Base-by-base conservation (phyloP, 2,113 vertebrate genomes). In the Prunella fulvescens region DNA sequence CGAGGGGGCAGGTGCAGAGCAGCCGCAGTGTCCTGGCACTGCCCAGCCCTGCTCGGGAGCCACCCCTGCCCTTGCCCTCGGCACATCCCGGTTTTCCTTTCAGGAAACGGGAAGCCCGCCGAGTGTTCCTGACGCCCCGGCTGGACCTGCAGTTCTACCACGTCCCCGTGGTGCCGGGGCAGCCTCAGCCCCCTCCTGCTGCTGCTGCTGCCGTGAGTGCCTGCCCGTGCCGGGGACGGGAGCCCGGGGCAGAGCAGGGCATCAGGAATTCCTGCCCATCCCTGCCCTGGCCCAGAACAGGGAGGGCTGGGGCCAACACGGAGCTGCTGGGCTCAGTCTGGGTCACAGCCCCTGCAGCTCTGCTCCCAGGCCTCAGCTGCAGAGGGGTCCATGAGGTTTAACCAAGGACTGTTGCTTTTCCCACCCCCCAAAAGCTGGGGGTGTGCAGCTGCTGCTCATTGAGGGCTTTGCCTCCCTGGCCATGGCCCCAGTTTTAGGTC, bases 131-230 rank as follows among this genome's bases (percentile, higher is more conserved):
- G 79, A 99, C 98, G 3, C 96, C 97, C 73, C 98, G 98, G 96
- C 97, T 99, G 92, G 98, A 98, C 97, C 97, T 99, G 83, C 98
- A 99, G 94, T 98, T 99, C 96, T 99, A 99, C 96, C 99, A 99
- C 96, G 97, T 99, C 91, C 99, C 99, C 0, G 98, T 99, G 25
- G 66, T 96, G 79, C 91, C 81, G 0, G 96, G 83, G 11, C 90
- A 91, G 47, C 33, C 72, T 4, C 48, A 57, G 9, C 37, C 77
- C 64, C 37, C 37, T 37, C 37, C 37, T 37, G 37, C 37, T 37
- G 8, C 81, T 26, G 29, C 97, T 1, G 69, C 45, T 9, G 97
- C 69, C 91, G 98, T 99, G 93, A 95, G 96, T 58, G 57, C 40
- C 40, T 23, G 47, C 5, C 22, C 23, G 45, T 47, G 24, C 24